Evolutionary conservation across 1,140 invertebrate genomes (phyloP), one percentile per base, ranked within the genome.

Genomic region (Brachionus rubens): DNA sequence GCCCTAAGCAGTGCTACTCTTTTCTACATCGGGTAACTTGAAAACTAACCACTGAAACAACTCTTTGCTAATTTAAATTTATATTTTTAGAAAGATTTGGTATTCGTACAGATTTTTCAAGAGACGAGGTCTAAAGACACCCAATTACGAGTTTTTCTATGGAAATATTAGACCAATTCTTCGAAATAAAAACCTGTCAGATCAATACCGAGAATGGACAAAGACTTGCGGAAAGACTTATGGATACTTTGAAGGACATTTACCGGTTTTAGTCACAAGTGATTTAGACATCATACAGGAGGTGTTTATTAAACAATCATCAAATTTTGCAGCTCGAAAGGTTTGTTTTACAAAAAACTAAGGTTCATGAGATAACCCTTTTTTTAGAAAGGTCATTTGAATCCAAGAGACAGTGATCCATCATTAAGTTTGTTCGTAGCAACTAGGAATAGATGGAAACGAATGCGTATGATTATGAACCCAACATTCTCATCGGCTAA

Each of bases 401-500:
- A 50, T 28, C 9, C 19, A 21, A 54, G 26, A 48, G 68, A 72
- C 16, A 72, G 50, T 40, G 36, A 41, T 72, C 43, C 30, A 9
- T 43, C 78, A n/a, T 67, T 77, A 28, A 78, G 80, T 50, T 24
- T 84, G 6, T 80, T 83, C 28, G 52, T 62, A 40, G 76, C 85
- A 1, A 78, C 80, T 16, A 85, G 81, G 68, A 78, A 81, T 6
- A 76, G 82, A 43, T 89, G 89, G 89, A 87, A 86, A 79, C 79
- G 85, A 2, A 77, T 88, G 3, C 80, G 89, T 40, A 80, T 83
- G 14, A 88, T 88, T 65, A 79, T 89, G 46, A 87, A 86, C 4
- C 88, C 88, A 6, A 84, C 87, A 10, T 90, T 89, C 79, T 87
- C 87, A 2, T 82, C 86, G 1, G 81, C 84, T 2, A 89, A 89